phyloP scores from a whole-genome alignment of 1,140 invertebrate genomes.

The Cylas formicarius region DNA sequence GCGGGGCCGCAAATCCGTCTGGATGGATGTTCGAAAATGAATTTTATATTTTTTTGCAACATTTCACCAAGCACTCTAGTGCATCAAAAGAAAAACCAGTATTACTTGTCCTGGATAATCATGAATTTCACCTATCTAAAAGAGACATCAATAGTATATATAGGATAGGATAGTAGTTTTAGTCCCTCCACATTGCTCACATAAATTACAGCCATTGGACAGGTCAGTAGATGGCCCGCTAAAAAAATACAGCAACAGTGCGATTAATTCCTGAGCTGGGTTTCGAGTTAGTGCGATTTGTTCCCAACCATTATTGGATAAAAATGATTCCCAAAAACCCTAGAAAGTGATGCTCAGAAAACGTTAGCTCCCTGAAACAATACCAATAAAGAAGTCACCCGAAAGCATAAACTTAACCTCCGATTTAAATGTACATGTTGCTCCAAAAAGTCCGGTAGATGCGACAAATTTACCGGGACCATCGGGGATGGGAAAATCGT shows the following conservation, averaged over 20 bases:
- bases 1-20: conserved; percentile 9
- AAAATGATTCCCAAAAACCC: no score
- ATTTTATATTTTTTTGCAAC: conserved; percentile 35
- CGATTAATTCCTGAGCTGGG: no score
- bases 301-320: no score
- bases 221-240: conserved; percentile 37
- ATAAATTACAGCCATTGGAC: conserved; percentile 44
- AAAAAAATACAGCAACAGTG: conserved; percentile 5
- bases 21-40: conserved; percentile 14
- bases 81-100: conserved; percentile 29
- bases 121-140: conserved; percentile 26
- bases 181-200: conserved; percentile 39
- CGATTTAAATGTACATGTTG: not conserved
- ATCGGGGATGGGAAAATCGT: no score
- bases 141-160: conserved; percentile 23
- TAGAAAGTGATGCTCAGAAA: no score
- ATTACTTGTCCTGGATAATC: conserved; percentile 32
- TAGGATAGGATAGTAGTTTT: conserved; percentile 37
- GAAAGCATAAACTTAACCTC: no score
- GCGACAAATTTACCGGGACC: no score
- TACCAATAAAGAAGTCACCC: not conserved
- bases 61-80: conserved; percentile 33
- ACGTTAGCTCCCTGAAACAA: no score
- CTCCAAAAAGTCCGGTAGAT: no score
- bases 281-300: no score